Evolutionary conservation across 2,113 vertebrate species (phyloP).

Genomic region (Platysternon megacephalum): DNA sequence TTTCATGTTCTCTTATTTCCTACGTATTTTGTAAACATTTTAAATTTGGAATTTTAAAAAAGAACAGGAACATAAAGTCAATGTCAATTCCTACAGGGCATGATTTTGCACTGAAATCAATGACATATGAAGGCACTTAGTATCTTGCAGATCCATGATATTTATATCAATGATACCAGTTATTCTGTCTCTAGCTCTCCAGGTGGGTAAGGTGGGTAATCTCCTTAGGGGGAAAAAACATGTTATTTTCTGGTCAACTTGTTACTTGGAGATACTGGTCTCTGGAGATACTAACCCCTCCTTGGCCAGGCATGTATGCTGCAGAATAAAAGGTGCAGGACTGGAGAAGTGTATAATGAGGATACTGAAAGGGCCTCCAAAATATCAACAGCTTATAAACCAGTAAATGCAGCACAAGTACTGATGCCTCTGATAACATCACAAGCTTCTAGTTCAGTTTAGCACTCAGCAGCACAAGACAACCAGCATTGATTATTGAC

Average conservation of each 20-base stretch:
- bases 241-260: neutral
- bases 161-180: neutral
- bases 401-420: neutral
- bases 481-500: neutral
- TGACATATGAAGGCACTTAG: neutral
- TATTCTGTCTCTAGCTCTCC: neutral
- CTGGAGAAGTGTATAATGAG: neutral
- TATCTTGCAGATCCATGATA: neutral
- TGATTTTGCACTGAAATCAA: neutral
- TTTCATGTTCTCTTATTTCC: neutral
- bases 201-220: neutral
- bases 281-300: no score
- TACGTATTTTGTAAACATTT: neutral
- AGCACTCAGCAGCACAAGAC: accelerated
- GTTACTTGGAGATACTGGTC: neutral
- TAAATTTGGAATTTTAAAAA: neutral
- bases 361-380: neutral
- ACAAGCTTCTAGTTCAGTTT: neutral
- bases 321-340: neutral
- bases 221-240: neutral
- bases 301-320: no score
- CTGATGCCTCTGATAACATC: neutral
- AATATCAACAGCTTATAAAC: neutral
- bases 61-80: neutral
- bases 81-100: neutral